Base-by-base conservation (phyloP, 2,888 invertebrate genomes). In the Drosophila bunnanda region DNA sequence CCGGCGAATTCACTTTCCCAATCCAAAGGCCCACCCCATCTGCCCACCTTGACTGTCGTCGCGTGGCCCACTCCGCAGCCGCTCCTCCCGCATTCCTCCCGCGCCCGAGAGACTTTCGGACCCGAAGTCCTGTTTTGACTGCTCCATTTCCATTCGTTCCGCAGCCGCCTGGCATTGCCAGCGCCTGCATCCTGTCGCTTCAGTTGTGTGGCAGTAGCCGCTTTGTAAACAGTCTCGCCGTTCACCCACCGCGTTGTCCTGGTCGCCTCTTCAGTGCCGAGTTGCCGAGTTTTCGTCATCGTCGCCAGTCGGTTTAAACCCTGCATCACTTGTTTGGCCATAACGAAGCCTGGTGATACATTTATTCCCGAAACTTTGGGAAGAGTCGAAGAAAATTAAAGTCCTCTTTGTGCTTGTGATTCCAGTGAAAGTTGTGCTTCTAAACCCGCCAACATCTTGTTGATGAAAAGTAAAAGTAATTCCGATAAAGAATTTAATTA, bases 201-300 rank as follows among this genome's bases (percentile, higher is more conserved):
- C 88, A 84, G 84, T 84, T 84, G 88, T 82, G 84, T 84, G 88
- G 84, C 84, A 88, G 78, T 78, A 88, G 84, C 84, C 84, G 88
- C 84, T 84, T 84, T 88, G 88, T 88, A 85, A 85, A 84, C 84
- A 88, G 80, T 84, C 82, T 68, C 86, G 86, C 85, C 79, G 82
- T 77, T 79, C 82, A 79, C 68, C 76, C 46, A 60, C 68, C 88
- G 88, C 88, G 86, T 88, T 76, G 71, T 74, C 69, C 58, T 68
- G 74, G 78, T 73, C 82, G 78, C 64, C 82, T 73, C 70, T 70
- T 67, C 76, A 77, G 78, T 75, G 75, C 77, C 83, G 76, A 64
- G 69, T 69, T 80, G 75, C 41, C 67, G 68, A 67, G 67, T 82
- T 70, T 82, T 79, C 79, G 84, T 83, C 84, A 66, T 76, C 73